Evolutionary conservation across 2,888 invertebrate species (phyloP), one percentile per base, ranked within the genome.

Genomic region (Eumerus sabulonum): DNA sequence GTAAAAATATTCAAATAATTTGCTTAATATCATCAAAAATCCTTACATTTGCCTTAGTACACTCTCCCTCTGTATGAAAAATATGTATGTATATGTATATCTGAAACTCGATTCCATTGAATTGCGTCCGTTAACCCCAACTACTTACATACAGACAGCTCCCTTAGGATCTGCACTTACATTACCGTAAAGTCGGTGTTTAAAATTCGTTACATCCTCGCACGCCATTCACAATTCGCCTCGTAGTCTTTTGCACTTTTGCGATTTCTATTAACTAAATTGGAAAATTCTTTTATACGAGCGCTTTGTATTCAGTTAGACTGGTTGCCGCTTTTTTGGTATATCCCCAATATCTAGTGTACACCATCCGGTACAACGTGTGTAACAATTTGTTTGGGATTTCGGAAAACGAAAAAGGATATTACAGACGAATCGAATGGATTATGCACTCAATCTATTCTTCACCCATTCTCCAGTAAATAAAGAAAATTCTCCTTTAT

Each of bases 201-300:
- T 72, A 77, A 73, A 63, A 63, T 40, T 40, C 13, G 18, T 17
- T 16, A 40, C 19, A 50, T 27, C 27, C 27, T 27, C 7, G 7
- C 27, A 27, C 27, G 27, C 27, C 27, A 27, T 1, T 12, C 42
- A 27, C 48, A 16, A 59, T 18, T 12, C 18, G 17, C 12, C 16
- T 12, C 62, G 13, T 27, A 40, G 40, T 68, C 54, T 40, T 79
- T 74, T 74, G 64, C 74, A 79, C 68, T 68, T 79, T 79, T 74
- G 54, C 68, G 68, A 74, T 79, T 79, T 79, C 79, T 79, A 79
- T 79, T 79, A 79, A 79, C 74, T 57, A 79, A 79, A 79, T 79
- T 79, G 79, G 57, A 79, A 79, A 79, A 73, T 64, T 70, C 63
- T 74, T 67, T 77, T 53, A 64, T 74, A 74, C 68, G 68, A 73